Evolutionary conservation across 2,888 invertebrate genomes (phyloP).

Genomic region (Tinea semifulvella): DNA sequence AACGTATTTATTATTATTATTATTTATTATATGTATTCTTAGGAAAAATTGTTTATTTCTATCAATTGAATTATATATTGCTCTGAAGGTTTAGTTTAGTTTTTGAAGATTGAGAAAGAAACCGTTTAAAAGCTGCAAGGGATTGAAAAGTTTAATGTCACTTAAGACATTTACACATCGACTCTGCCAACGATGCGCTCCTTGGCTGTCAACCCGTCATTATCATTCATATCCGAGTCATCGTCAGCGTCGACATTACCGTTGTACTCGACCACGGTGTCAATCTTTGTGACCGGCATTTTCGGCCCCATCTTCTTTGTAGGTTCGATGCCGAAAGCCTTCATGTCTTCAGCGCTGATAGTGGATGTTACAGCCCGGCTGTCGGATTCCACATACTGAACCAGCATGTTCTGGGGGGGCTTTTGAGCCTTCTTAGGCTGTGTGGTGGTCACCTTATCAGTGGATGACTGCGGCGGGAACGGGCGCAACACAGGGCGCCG

Average conservation of each 20-base stretch:
- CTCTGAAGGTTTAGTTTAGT: no score
- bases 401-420: neutral
- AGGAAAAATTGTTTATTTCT: no score
- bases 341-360: conserved; percentile 21
- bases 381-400: neutral
- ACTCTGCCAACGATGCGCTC: conserved; percentile 11
- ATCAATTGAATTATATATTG: no score
- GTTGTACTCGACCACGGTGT: conserved; percentile 36
- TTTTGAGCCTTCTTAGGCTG: neutral
- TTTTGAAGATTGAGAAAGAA: no score
- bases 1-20: no score
- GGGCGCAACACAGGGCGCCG: neutral
- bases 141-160: no score
- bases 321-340: conserved; percentile 22
- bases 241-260: conserved; percentile 33
- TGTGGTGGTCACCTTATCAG: neutral
- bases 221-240: neutral
- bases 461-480: neutral
- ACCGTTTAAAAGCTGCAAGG: no score
- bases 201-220: conserved; percentile 14
- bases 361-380: conserved; percentile 23
- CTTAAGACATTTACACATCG: neutral
- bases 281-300: conserved; percentile 21
- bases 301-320: conserved; percentile 32
- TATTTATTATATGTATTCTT: no score